Evolutionary conservation across 2,888 invertebrate genomes (phyloP).

Genomic region (Trisateles emortualis): DNA sequence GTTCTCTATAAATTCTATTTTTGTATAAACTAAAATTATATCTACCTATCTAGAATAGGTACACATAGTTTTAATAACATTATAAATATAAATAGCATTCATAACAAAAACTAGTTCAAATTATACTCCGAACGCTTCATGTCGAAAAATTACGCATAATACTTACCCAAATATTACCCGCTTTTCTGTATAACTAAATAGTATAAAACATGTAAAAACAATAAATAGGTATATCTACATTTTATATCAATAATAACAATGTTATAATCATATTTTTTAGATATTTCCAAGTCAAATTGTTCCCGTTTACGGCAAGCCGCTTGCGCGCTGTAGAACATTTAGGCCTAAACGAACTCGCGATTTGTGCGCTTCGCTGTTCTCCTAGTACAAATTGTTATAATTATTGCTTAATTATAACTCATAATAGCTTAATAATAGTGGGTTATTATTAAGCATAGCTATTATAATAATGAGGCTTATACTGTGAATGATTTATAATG

Average conservation of each 20-base stretch:
- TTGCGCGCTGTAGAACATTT: slow-evolving; percentile 40
- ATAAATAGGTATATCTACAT: neutral
- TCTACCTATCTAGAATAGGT: too few species aligned
- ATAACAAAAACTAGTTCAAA: too few species aligned
- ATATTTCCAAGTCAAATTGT: slow-evolving; percentile 7
- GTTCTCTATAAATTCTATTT: too few species aligned
- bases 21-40: too few species aligned
- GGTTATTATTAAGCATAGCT: slow-evolving; percentile 9
- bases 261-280: neutral
- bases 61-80: too few species aligned
- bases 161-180: too few species aligned
- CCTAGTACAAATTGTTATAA: slow-evolving; percentile 60
- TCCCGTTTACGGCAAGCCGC: slow-evolving; percentile 22
- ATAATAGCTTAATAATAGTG: slow-evolving; percentile 22
- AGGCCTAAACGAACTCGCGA: slow-evolving; percentile 51
- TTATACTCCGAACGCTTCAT: too few species aligned
- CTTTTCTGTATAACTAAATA: neutral
- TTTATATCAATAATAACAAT: neutral
- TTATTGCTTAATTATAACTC: slow-evolving; percentile 41
- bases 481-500: neutral
- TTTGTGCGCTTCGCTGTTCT: slow-evolving; percentile 46
- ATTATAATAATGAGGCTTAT: neutral
- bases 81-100: too few species aligned
- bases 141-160: too few species aligned
- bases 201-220: neutral